Percentiles rank a stretch among this genome's conserved stretches.
These are phyloP conservation scores for Troilus luridus DNA, from an alignment of 2,888 invertebrate species.

Conservation along the genomic window DNA sequence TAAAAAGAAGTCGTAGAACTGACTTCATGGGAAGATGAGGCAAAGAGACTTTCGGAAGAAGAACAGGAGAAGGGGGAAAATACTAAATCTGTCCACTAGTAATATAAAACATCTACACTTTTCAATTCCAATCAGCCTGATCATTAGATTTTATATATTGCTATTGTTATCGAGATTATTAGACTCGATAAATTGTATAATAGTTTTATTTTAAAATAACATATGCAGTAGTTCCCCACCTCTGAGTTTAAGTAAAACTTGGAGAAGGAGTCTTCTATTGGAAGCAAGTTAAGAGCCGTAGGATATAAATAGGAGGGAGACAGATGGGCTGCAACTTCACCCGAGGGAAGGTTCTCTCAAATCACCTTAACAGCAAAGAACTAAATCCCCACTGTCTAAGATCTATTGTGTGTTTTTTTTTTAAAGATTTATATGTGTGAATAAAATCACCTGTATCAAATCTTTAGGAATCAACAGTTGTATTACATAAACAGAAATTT, in stretches of 20 bases:
- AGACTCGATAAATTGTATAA: not conserved
- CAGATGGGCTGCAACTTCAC: not conserved
- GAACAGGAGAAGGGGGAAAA: too few species aligned
- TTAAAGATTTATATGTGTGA: too few species aligned
- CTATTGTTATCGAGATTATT: too few species aligned
- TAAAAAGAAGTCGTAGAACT: too few species aligned
- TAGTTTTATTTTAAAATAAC: not conserved
- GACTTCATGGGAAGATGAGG: too few species aligned
- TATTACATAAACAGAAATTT: too few species aligned
- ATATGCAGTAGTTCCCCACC: not conserved
- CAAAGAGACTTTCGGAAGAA: too few species aligned
- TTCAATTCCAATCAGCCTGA: too few species aligned
- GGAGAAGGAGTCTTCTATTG: not conserved
- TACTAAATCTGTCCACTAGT: too few species aligned
- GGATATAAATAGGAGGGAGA: constrained; percentile 14
- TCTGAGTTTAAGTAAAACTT: not conserved
- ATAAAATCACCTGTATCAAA: not conserved
- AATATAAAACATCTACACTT: too few species aligned
- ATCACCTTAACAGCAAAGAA: not conserved
- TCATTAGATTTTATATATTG: too few species aligned
- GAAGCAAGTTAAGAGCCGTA: not conserved
- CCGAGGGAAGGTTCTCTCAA: not conserved
- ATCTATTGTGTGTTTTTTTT: not conserved
- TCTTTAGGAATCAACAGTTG: not conserved
- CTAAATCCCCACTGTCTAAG: not conserved